Evolutionary conservation across 2,797 vertebrate genomes (phyloP).

Genomic region (Paedocypris micromegethes): DNA sequence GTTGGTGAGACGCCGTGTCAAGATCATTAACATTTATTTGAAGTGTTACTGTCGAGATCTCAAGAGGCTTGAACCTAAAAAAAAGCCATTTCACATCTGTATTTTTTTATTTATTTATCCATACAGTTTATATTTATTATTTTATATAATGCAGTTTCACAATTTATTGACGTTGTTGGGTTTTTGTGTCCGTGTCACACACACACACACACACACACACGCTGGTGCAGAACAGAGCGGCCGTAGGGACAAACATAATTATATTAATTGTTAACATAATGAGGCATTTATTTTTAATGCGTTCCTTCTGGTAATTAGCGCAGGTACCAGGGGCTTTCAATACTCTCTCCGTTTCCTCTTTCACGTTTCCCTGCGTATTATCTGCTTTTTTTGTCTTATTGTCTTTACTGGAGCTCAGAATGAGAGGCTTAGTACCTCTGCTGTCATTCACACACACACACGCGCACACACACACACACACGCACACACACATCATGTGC

Average conservation of each 20-base stretch:
- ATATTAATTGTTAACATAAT: slow-evolving; percentile 77
- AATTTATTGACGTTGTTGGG: too few relatives aligned
- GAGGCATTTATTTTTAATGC: slow-evolving; percentile 71
- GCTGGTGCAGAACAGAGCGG: slow-evolving; percentile 40
- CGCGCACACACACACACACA: slow-evolving; percentile 26
- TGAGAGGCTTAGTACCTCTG: slow-evolving; percentile 49
- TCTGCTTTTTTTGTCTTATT: slow-evolving; percentile 38
- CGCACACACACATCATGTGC: too few relatives aligned
- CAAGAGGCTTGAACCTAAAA: slow-evolving; percentile 17
- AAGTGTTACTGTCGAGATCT: slow-evolving; percentile 29
- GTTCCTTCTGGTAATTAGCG: slow-evolving; percentile 68
- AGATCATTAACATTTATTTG: slow-evolving; percentile 42
- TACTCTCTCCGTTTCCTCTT: slow-evolving; percentile 31
- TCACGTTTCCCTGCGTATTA: slow-evolving; percentile 46
- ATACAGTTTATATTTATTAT: too few relatives aligned
- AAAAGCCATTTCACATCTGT: neutral
- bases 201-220: slow-evolving; percentile 25
- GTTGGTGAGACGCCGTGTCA: slow-evolving; percentile 23
- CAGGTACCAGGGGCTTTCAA: slow-evolving; percentile 59
- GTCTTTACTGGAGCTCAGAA: slow-evolving; percentile 55
- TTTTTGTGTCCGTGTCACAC: neutral
- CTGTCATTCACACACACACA: slow-evolving; percentile 55
- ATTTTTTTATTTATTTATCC: too few relatives aligned
- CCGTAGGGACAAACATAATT: slow-evolving; percentile 58
- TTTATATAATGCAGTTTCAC: too few relatives aligned